Evolutionary conservation across 2,888 invertebrate genomes (phyloP).

Genomic region (Yponomeuta evonymella): DNA sequence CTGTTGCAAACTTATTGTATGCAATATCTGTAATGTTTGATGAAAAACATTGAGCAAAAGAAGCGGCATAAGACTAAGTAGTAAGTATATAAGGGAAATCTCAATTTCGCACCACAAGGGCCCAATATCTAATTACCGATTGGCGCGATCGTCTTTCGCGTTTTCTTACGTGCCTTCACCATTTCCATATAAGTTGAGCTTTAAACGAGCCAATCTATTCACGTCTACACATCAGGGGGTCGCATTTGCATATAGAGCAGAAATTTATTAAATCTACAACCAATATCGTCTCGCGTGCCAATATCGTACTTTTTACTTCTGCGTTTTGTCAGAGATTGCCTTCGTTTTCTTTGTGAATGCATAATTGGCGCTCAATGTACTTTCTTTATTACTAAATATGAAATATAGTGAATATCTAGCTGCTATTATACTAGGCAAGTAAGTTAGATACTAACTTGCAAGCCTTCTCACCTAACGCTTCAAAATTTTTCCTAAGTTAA

Average conservation of each 20-base stretch:
- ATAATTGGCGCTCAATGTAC: background rate
- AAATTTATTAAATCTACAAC: constrained; percentile 77
- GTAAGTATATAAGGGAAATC: constrained; percentile 47
- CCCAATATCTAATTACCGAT: constrained; percentile 74
- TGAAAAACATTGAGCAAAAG: too few species aligned
- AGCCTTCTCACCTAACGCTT: too few species aligned
- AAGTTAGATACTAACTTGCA: too few species aligned
- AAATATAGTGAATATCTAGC: too few species aligned
- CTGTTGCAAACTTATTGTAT: too few species aligned
- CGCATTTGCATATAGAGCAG: constrained; percentile 76
- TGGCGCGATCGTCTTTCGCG: constrained; percentile 68
- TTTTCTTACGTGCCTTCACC: constrained; percentile 75
- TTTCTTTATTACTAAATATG: background rate
- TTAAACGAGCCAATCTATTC: constrained; percentile 77
- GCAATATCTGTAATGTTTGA: too few species aligned
- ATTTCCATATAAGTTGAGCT: constrained; percentile 76
- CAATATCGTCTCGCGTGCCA: constrained; percentile 67
- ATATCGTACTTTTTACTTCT: constrained; percentile 70
- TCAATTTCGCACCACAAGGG: constrained; percentile 41
- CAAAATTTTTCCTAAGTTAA: too few species aligned
- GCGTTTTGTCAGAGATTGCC: constrained; percentile 20
- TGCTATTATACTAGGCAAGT: too few species aligned
- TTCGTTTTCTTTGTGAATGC: constrained; percentile 5
- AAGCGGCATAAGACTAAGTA: too few species aligned
- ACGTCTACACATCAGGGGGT: constrained; percentile 76